Conservation (phyloP, 2,888 invertebrate genomes). For the Melanargia galathea region DNA sequence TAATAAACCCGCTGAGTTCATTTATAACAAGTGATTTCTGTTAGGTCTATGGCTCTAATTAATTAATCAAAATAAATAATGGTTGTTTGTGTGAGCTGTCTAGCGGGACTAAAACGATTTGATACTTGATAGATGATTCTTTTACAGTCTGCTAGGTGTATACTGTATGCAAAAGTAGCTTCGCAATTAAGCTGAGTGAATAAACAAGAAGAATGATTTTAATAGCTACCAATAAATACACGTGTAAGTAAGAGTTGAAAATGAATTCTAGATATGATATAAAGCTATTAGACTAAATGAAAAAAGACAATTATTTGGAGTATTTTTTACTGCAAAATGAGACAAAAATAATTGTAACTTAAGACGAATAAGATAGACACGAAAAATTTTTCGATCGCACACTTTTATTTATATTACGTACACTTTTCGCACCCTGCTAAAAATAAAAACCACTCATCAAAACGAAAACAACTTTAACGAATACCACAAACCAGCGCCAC, state of each 20-base stretch:
- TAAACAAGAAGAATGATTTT: too few relatives aligned
- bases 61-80: constrained; percentile 59
- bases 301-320: too few relatives aligned
- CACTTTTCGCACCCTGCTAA: constrained; percentile 20
- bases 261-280: too few relatives aligned
- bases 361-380: neutral
- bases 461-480: constrained; percentile 14
- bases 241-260: neutral
- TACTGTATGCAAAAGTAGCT: too few relatives aligned
- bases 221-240: too few relatives aligned
- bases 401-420: constrained; percentile 1
- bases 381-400: constrained; percentile 5
- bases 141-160: neutral
- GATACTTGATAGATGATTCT: constrained; percentile 12
- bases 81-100: constrained; percentile 26
- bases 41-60: constrained; percentile 48
- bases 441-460: constrained; percentile 22
- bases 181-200: too few relatives aligned
- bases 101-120: constrained; percentile 9
- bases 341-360: neutral
- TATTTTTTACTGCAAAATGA: neutral
- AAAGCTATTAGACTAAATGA: too few relatives aligned
- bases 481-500: constrained; percentile 14
- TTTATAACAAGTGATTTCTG: constrained; percentile 48
- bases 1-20: constrained; percentile 28